A percentile compares a stretch with the other conserved stretches of the same genome.
Conservation (phyloP, 1,140 invertebrate genomes). For the Berghia stephanieae region DNA sequence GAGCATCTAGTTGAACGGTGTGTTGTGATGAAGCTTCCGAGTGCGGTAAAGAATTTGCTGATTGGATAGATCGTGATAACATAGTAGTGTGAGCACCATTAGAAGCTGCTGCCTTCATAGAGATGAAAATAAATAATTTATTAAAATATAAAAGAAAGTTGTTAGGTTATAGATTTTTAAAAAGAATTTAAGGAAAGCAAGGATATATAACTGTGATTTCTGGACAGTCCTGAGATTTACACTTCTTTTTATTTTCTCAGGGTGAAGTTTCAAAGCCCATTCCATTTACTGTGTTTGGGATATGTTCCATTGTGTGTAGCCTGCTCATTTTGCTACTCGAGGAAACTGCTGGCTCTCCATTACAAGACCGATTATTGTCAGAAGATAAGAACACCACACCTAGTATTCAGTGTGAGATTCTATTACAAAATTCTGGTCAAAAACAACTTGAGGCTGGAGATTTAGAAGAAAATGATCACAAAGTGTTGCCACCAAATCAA, state of each 20-base stretch:
- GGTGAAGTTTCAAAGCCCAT: conserved; percentile 32
- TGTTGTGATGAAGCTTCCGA: no score
- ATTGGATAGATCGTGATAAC: no score
- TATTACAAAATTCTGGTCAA: no score
- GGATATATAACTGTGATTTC: background rate
- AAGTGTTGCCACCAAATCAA: no score
- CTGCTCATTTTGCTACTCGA: conserved; percentile 38
- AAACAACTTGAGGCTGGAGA: no score
- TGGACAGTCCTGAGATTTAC: background rate
- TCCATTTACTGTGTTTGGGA: conserved; percentile 48
- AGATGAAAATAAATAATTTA: background rate
- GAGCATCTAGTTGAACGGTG: no score
- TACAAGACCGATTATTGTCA: conserved; percentile 42
- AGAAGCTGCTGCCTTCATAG: no score
- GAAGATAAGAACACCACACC: no score
- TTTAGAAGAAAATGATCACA: no score
- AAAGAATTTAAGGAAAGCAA: background rate
- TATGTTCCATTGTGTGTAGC: conserved; percentile 40
- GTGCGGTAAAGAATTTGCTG: no score
- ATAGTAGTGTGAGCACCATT: no score
- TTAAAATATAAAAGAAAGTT: background rate
- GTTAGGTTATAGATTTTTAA: background rate
- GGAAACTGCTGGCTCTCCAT: conserved; percentile 40
- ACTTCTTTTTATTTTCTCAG: conserved; percentile 33
- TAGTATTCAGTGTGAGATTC: no score